A percentile compares a stretch with the other conserved stretches of the same genome.
phyloP scores from a whole-genome alignment of 2,888 invertebrate genomes.

The Tetropium fuscum region DNA sequence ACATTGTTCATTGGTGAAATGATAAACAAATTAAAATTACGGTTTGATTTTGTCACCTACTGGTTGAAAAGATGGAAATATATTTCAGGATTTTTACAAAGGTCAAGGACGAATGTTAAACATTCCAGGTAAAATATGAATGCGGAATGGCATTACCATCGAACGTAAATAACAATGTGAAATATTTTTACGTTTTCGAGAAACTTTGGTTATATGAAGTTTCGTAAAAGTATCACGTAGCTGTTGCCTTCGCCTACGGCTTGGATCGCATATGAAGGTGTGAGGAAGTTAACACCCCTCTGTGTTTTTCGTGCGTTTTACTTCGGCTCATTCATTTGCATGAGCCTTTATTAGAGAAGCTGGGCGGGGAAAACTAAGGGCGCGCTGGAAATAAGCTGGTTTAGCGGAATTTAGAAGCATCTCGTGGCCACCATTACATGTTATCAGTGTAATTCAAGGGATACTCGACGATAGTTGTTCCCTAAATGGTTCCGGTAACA shows the following conservation, averaged over 20 bases:
- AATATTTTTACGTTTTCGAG: constrained; percentile 28
- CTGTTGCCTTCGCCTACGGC: constrained; percentile 32
- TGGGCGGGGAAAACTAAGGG: constrained; percentile 31
- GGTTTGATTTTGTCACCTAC: no score
- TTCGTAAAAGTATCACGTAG: constrained; percentile 40
- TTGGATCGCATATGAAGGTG: constrained; percentile 40
- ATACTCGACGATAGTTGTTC: constrained; percentile 59
- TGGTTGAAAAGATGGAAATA: no score
- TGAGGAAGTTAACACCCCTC: constrained; percentile 42
- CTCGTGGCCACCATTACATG: constrained; percentile 61
- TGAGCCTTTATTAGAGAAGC: constrained; percentile 58
- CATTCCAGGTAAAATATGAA: no score
- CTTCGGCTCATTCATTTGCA: constrained; percentile 62
- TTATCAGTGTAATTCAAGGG: constrained; percentile 62
- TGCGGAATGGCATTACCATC: no score
- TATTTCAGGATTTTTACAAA: no score
- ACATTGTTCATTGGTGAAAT: no score
- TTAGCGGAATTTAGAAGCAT: constrained; percentile 62
- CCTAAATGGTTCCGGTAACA: constrained; percentile 59
- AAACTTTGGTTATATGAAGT: constrained; percentile 24
- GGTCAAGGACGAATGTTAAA: no score
- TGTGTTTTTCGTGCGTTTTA: constrained; percentile 46
- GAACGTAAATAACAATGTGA: constrained; percentile 2
- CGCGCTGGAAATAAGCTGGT: constrained; percentile 54
- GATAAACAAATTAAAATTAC: no score